Evolutionary conservation across 2,888 invertebrate genomes (phyloP), one percentile per base, ranked within the genome.

Genomic region (Amiota minor): DNA sequence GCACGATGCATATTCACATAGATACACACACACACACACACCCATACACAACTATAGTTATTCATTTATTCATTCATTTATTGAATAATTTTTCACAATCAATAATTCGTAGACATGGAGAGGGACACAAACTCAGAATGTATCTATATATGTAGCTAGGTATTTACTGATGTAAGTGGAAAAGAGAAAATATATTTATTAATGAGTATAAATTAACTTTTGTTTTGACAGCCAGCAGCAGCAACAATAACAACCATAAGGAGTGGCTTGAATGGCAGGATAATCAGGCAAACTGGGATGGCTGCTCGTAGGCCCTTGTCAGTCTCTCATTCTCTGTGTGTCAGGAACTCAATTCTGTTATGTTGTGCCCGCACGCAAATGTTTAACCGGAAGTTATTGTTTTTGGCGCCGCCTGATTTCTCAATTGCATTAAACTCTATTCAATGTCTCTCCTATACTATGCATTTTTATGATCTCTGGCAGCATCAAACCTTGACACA

Each of bases 141-240:
- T 65, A 65, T 47, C 47, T 49, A 65, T 20, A 49, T 20, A 65
- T 65, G 46, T 46, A 47, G 6, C 16, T 4, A n/a, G 16, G 11
- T 56, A n/a, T 56, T 12, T 4, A 14, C 53, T 50, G 53, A 50
- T n/a, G 53, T 50, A 20, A 35, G 84, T 82, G 83, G 81, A 79
- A 79, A 83, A 83, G 81, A 81, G 84, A 83, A 84, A 84, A 84
- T 82, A 84, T 82, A 81, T 75, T 84, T 83, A 83, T 83, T 83
- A 84, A 83, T 83, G 83, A 77, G 74, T 79, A 67, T 76, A 77
- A 80, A 82, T 82, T 83, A 81, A 80, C 78, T 78, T 77, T 75
- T 83, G 83, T 84, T 83, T 79, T 84, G 84, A 84, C 84, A 83
- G 82, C 47, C 59, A 56, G 46, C 20, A 49, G 23, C 12, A 14